Evolutionary conservation across 2,113 vertebrate species (phyloP).

Genomic region (Melanostigma gelatinosum): DNA sequence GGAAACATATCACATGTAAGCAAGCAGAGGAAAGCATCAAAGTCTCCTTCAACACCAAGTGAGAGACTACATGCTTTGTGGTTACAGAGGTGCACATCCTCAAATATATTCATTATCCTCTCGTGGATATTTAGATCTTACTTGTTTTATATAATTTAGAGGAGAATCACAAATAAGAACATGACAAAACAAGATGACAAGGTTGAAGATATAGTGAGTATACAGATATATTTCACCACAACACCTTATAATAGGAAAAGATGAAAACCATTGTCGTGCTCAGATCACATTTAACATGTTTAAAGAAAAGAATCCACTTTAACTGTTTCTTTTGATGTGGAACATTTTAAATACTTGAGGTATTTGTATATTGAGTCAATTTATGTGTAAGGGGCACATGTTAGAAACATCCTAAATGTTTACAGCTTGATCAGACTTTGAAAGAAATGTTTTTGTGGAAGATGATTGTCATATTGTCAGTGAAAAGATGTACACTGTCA

Average conservation of each 20-base stretch:
- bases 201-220: no score
- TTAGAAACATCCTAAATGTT: no score
- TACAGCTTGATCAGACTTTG: neutral
- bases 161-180: no score
- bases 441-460: neutral
- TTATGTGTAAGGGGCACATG: neutral
- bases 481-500: neutral
- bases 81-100: neutral
- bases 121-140: no score
- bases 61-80: neutral
- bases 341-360: neutral
- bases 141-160: no score
- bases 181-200: no score
- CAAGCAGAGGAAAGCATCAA: constrained; percentile 70
- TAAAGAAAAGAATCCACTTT: neutral
- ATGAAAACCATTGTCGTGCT: neutral
- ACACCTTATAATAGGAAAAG: neutral
- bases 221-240: neutral
- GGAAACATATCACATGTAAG: constrained; percentile 34
- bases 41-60: constrained; percentile 58
- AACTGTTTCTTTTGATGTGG: neutral
- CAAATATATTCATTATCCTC: neutral
- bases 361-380: neutral
- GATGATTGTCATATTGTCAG: neutral
- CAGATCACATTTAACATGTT: neutral